phyloP scores from a whole-genome alignment of 2,113 vertebrate species.

The Astatoreochromis straeleni region DNA sequence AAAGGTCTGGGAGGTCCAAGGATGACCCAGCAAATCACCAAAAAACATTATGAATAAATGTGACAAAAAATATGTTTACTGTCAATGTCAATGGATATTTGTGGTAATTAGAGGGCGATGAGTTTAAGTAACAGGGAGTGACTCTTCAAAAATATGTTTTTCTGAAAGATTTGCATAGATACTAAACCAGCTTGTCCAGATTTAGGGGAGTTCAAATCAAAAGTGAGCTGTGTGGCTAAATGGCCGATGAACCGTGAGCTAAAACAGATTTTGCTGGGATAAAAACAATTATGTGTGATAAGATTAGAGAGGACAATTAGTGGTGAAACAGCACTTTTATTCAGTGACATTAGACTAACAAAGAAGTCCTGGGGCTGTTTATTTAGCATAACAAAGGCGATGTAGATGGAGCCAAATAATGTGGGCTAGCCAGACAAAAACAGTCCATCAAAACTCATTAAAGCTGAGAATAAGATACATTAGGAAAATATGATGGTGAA shows the following conservation, averaged over 20 bases:
- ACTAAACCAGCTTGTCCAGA: not conserved
- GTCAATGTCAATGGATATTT: not conserved
- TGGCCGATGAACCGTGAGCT: not conserved
- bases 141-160: not conserved
- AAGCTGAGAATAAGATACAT: not conserved
- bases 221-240: not conserved
- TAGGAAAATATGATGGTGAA: not conserved
- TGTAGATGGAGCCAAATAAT: not conserved
- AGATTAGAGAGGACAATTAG: conserved; percentile 40
- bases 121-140: not conserved
- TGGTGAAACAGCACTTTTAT: conserved; percentile 19
- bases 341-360: conserved; percentile 30
- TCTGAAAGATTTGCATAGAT: not conserved
- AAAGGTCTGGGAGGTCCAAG: not conserved
- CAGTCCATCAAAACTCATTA: conserved; percentile 39
- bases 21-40: not conserved
- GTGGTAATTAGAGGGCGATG: not conserved
- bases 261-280: conserved; percentile 6
- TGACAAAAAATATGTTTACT: not conserved
- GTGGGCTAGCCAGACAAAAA: conserved; percentile 14
- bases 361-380: conserved; percentile 30
- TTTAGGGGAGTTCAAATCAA: conserved; percentile 7
- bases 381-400: conserved; percentile 35
- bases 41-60: not conserved
- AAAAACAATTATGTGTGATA: conserved; percentile 32